Evolutionary conservation across 1,140 invertebrate species (phyloP).

Genomic region (Phortica variegata): DNA sequence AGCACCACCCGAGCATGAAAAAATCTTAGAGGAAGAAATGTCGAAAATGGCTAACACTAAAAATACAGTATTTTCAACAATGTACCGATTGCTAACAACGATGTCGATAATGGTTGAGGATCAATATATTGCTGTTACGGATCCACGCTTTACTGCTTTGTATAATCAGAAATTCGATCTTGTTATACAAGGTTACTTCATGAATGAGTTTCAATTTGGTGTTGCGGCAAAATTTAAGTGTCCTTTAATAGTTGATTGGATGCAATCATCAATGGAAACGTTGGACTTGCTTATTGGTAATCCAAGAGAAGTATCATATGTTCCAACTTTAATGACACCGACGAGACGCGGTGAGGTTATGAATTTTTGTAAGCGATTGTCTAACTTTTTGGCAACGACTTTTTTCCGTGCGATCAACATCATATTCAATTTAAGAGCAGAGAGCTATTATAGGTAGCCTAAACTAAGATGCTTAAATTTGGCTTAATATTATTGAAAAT

Average conservation of each 20-base stretch:
- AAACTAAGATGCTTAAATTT: too few relatives aligned
- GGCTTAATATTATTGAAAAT: background rate
- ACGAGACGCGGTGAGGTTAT: slow-evolving; percentile 15
- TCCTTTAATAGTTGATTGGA: slow-evolving; percentile 9
- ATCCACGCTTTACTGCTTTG: slow-evolving; percentile 11
- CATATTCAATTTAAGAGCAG: background rate
- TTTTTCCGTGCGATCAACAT: background rate
- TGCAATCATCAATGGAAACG: background rate
- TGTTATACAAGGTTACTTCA: slow-evolving; percentile 10
- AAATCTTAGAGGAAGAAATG: slow-evolving; percentile 8
- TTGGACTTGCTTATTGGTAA: slow-evolving; percentile 9
- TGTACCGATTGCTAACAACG: slow-evolving; percentile 9
- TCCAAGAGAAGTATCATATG: slow-evolving; percentile 5
- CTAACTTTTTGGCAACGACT: slow-evolving; percentile 7
- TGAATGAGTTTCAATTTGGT: slow-evolving; percentile 15
- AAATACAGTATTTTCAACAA: slow-evolving; percentile 1
- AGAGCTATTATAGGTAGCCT: slow-evolving; percentile 3
- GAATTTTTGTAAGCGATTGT: slow-evolving; percentile 19
- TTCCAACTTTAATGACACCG: slow-evolving; percentile 9
- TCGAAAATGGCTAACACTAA: slow-evolving; percentile 10
- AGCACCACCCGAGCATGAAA: slow-evolving; percentile 9
- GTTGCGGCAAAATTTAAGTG: slow-evolving; percentile 15
- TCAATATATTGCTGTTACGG: slow-evolving; percentile 19
- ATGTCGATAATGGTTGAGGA: slow-evolving; percentile 19
- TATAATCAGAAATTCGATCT: slow-evolving; percentile 16